Conservation (phyloP, 2,113 vertebrate genomes). For the Sinocyclocheilus anophthalmus region DNA sequence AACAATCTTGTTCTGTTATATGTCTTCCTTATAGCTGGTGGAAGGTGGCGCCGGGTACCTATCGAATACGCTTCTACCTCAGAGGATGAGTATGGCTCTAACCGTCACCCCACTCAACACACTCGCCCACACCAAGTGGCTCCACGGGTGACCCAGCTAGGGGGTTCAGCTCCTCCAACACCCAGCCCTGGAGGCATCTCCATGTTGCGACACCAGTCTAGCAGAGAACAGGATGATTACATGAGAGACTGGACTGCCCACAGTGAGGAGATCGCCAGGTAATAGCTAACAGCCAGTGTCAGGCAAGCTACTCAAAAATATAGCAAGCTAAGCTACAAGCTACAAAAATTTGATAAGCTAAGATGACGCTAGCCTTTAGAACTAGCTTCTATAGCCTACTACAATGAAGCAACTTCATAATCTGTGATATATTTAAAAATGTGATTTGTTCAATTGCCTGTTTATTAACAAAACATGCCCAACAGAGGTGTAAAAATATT, state of each 20-base stretch:
- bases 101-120: constrained; percentile 92
- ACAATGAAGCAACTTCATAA: no score
- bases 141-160: constrained; percentile 84
- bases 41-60: constrained; percentile 92
- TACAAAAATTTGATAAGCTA: background rate
- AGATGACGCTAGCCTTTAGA: no score
- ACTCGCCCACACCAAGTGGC: constrained; percentile 82
- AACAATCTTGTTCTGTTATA: background rate
- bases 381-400: no score
- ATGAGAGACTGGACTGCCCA: constrained; percentile 97
- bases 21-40: constrained; percentile 65
- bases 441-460: no score
- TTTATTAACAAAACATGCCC: background rate
- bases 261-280: constrained; percentile 98
- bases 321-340: background rate
- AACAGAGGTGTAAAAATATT: background rate
- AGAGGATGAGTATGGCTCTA: constrained; percentile 97
- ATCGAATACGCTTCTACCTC: constrained; percentile 98
- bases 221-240: constrained; percentile 94
- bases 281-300: constrained; percentile 19
- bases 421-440: no score
- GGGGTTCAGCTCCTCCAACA: constrained; percentile 78
- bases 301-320: background rate
- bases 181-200: constrained; percentile 71
- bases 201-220: constrained; percentile 81